Base-by-base conservation (phyloP, 2,888 invertebrate species). In the Phorcus lineatus region DNA sequence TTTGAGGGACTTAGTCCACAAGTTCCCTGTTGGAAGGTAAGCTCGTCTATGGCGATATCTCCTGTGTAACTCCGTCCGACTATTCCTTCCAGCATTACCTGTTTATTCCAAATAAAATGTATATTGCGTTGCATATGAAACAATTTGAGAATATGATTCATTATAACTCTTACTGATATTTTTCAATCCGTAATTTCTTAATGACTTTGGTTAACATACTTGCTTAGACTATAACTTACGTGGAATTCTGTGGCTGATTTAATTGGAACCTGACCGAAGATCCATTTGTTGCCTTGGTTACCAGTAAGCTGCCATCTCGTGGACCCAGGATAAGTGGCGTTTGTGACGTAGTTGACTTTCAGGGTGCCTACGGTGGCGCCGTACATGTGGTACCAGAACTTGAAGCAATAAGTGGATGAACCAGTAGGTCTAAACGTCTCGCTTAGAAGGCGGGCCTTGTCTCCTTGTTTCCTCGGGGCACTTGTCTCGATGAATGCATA, bases 371-470 rank as follows among this genome's bases (percentile, higher is more conserved):
- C 85, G 22, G 84, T 81, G n/a, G 70, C 66, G 7, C 92, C 92
- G 79, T 88, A 86, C 91, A 92, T 91, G 84, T 88, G 88, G 84
- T 90, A 92, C 90, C 89, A 90, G 84, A 92, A 91, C 78, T 86
- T 86, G 13, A 92, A 81, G 80, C 92, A 92, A 54, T 83, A 82
- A 7, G 82, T 75, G n/a, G 84, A 74, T 52, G 82, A 81, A 54
- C 87, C 85, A 28, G 90, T 88, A 7, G 87, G 77, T 19, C 82
- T 66, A 22, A 88, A 83, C 7, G 83, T 80, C 31, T 86, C 85
- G 80, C 89, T 90, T 53, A 85, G 83, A 13, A 91, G 82, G 75
- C 88, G 82, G 11, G 92, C 91, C 52, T 86, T 88, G 75, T 92
- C 88, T 16, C 89, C 88, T 9, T 53, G 55, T 47, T 66, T 67